Conservation (phyloP, 2,797 vertebrate species). For the Delichon dasypus region DNA sequence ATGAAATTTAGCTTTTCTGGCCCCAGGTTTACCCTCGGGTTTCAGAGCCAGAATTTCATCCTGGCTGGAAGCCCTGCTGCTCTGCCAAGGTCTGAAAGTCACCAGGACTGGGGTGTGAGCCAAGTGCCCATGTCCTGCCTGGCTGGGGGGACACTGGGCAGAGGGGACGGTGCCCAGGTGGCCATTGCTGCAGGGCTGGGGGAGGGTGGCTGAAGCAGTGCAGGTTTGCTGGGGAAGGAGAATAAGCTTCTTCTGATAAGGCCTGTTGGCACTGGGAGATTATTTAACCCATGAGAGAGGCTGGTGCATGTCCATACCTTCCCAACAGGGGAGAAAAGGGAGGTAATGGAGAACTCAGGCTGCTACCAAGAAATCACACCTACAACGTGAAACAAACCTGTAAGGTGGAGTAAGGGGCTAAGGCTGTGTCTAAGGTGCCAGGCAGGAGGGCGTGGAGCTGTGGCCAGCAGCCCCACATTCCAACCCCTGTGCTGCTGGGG, state of each 20-base stretch:
- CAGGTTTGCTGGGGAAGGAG: neutral
- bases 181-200: neutral
- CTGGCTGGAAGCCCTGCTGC: neutral
- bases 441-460: neutral
- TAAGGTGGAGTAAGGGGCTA: neutral
- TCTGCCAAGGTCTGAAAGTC: neutral
- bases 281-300: neutral
- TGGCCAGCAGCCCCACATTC: accelerated
- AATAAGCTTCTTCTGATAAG: neutral
- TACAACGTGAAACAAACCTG: neutral
- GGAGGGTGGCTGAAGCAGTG: neutral
- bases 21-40: accelerated
- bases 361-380: neutral
- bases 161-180: neutral
- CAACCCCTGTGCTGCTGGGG: accelerated
- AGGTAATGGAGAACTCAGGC: neutral
- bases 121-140: neutral
- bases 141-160: neutral
- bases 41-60: neutral
- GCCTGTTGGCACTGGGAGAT: neutral
- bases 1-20: accelerated
- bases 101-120: neutral
- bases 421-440: neutral
- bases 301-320: accelerated
- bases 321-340: neutral